Percentiles rank a stretch among this genome's conserved stretches.
Evolutionary conservation across 2,113 vertebrate species (phyloP).

Genomic region (Takifugu flavidus): DNA sequence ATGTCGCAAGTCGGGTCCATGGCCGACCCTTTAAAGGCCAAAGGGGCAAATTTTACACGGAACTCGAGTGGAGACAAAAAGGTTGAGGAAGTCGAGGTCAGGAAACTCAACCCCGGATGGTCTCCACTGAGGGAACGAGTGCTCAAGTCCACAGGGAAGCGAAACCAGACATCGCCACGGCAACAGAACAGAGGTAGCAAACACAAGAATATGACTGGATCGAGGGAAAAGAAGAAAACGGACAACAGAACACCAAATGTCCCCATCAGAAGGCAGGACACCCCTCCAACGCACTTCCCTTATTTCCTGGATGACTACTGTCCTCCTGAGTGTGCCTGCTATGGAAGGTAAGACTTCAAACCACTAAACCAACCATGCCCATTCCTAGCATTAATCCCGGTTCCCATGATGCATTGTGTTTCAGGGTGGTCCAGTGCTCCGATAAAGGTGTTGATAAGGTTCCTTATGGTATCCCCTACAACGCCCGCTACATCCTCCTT

Average conservation of each 20-base stretch:
- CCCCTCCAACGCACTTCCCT: constrained; percentile 31
- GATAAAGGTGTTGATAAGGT: constrained; percentile 64
- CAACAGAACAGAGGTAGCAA: constrained; percentile 24
- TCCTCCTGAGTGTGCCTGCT: constrained; percentile 66
- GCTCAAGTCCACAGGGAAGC: constrained; percentile 4
- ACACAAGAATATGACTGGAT: constrained; percentile 10
- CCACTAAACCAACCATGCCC: not conserved
- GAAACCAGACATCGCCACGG: constrained; percentile 19
- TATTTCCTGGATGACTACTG: constrained; percentile 69
- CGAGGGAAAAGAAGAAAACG: constrained; percentile 39
- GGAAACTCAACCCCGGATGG: too few relatives aligned
- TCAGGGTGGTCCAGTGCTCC: constrained; percentile 72
- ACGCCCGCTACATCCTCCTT: constrained; percentile 65
- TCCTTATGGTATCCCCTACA: constrained; percentile 68
- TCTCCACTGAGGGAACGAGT: too few relatives aligned
- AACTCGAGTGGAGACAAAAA: constrained; percentile 22
- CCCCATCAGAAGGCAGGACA: constrained; percentile 16
- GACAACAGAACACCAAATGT: constrained; percentile 31
- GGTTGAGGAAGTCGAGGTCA: not conserved
- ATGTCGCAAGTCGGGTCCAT: not conserved
- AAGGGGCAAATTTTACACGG: not conserved
- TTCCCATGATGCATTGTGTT: constrained; percentile 29
- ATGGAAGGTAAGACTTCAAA: constrained; percentile 47
- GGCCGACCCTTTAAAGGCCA: not conserved
- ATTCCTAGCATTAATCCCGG: too few relatives aligned